A percentile compares a stretch with the other conserved stretches of the same genome.
Conservation (phyloP, 2,888 invertebrate genomes). For the Siphlonurus alternatus region DNA sequence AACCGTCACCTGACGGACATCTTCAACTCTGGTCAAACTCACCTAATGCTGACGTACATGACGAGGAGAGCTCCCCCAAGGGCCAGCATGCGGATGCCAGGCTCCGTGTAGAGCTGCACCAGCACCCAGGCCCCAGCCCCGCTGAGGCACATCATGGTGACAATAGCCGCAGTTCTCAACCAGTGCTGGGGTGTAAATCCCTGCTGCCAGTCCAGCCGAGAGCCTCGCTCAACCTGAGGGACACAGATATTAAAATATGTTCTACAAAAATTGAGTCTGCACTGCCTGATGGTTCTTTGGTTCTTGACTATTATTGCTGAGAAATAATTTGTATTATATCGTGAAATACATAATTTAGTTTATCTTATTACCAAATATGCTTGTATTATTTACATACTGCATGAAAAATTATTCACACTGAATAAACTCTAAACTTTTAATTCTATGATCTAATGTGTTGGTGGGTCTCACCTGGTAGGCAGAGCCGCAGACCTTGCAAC, state of each 20-base stretch:
- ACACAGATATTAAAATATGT: no score
- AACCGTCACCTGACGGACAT: no score
- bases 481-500: constrained; percentile 73
- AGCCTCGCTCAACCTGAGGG: constrained; percentile 26
- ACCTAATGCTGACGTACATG: constrained; percentile 72
- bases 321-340: no score
- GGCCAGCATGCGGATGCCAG: constrained; percentile 60
- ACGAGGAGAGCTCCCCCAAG: constrained; percentile 67
- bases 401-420: no score
- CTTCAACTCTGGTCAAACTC: constrained; percentile 17
- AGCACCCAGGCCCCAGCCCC: constrained; percentile 63
- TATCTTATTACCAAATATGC: no score
- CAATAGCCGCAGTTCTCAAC: constrained; percentile 63
- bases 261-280: no score
- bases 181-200: constrained; percentile 71
- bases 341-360: no score
- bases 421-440: no score
- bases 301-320: no score
- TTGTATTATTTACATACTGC: no score
- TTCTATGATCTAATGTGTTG: no score
- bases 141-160: constrained; percentile 60
- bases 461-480: constrained; percentile 59
- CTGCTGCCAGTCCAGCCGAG: constrained; percentile 56
- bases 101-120: constrained; percentile 59
- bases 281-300: no score